Evolutionary conservation across 2,797 vertebrate species (phyloP), one percentile per base, ranked within the genome.

Genomic region (Lutra lutra): DNA sequence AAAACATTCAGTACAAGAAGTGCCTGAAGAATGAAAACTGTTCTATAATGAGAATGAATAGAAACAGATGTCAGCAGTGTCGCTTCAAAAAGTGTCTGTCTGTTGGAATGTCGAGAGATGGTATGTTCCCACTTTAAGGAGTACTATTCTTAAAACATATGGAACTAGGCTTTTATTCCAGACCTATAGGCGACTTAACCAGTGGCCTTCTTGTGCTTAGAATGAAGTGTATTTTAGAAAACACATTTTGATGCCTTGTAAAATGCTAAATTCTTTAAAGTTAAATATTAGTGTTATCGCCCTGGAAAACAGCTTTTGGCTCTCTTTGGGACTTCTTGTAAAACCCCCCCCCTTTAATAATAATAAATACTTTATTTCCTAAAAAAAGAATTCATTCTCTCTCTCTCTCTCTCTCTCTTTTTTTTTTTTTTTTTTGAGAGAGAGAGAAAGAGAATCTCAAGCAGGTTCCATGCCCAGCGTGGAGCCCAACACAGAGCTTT

Each of bases 1-100:
- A 99, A 98, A 99, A 99, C 98, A 99, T 99, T 98, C 99, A 99
- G 96, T 99, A 99, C 97, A 99, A 99, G 98, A 99, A 99, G 98
- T 99, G 99, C 99, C 99, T 99, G 96, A 99, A 99, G 99, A 99
- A 99, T 96, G 99, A 99, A 97, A 99, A 99, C 99, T 99, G 99
- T 98, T 99, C 99, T 97, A 99, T 99, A 98, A 99, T 99, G 99
- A 99, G 99, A 98, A 99, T 99, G 98, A 99, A 99, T 98, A 99
- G 99, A 95, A 99, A 99, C 98, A 99, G 99, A 97, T 99, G 99
- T 98, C 99, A 99, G 98, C 99, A 99, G 98, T 99, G 99, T 98
- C 99, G 99, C 68, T 99, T 99, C 98, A 99, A 99, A 99, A 99
- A 99, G 99, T 99, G 99, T 98, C 98, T 99, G 96, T 99, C 99